phyloP scores from a whole-genome alignment of 2,797 vertebrate species.

The Anguilla megastoma region DNA sequence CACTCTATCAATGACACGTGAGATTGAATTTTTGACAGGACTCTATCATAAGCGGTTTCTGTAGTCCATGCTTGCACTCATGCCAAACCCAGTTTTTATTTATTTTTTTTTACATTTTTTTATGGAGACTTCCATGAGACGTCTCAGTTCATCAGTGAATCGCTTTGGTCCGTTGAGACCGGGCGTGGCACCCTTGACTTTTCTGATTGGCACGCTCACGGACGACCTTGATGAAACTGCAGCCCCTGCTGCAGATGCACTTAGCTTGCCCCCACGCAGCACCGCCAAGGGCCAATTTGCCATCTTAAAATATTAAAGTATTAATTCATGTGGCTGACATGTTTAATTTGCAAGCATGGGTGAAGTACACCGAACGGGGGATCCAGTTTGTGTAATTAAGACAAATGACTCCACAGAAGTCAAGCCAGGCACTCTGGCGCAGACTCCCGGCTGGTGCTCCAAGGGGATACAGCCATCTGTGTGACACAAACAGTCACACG shows the following conservation, averaged over 20 bases:
- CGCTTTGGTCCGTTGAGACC: background rate
- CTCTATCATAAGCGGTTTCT: conserved; percentile 6
- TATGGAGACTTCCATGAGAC: background rate
- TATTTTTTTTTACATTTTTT: no score
- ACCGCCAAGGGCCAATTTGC: background rate
- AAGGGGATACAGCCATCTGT: conserved; percentile 24
- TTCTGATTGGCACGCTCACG: background rate
- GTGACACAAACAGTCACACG: conserved; percentile 12
- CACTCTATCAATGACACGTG: background rate
- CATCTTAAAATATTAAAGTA: conserved; percentile 28
- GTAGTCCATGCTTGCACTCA: background rate
- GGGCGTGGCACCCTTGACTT: background rate
- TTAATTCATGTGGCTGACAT: conserved; percentile 37
- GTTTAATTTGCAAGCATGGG: conserved; percentile 27
- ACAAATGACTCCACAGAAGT: conserved; percentile 47
- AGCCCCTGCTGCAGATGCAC: background rate
- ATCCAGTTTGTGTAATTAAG: conserved; percentile 50
- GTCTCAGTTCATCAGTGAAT: background rate
- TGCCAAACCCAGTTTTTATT: background rate
- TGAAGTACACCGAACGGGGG: conserved; percentile 12
- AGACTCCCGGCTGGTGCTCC: conserved; percentile 25
- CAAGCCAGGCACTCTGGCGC: conserved; percentile 42
- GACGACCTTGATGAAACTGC: background rate
- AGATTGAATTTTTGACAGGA: conserved; percentile 32
- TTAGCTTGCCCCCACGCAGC: background rate